A percentile compares a stretch with the other conserved stretches of the same genome.
phyloP scores from a whole-genome alignment of 2,113 vertebrate genomes.

The Malurus alboscapulatus region DNA sequence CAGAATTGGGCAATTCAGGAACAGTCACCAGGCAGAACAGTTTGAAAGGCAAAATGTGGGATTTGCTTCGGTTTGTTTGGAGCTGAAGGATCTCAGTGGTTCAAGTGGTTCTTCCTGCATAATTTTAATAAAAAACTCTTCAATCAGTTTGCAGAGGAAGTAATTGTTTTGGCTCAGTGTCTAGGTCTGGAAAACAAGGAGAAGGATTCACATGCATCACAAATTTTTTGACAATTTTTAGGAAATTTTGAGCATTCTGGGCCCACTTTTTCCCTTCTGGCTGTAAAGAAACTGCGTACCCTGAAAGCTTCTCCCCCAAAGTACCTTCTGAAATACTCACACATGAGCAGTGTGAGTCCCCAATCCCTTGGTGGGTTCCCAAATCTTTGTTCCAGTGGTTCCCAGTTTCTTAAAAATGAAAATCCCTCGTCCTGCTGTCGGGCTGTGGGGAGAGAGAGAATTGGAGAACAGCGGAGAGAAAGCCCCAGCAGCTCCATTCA shows the following conservation, averaged over 20 bases:
- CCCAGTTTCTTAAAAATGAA: not conserved
- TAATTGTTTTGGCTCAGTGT: not conserved
- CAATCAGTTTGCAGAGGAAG: not conserved
- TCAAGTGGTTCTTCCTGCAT: not conserved
- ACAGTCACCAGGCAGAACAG: not conserved
- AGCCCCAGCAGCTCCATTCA: constrained; percentile 17
- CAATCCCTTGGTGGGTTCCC: not conserved
- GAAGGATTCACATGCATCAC: not conserved
- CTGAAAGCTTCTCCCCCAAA: not conserved
- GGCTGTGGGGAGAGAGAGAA: not conserved
- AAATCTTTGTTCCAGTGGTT: not conserved
- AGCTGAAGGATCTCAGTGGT: not conserved
- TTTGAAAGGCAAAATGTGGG: not conserved
- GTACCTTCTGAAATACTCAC: not conserved
- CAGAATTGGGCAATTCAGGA: not conserved
- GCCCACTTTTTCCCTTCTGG: not conserved
- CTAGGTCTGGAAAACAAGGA: not conserved
- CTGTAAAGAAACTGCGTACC: accelerated
- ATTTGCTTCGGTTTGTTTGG: not conserved
- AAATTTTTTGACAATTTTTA: too few species aligned
- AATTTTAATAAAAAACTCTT: not conserved
- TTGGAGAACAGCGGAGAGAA: not conserved
- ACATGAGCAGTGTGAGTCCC: not conserved
- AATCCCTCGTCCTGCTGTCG: not conserved
- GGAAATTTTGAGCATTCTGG: too few species aligned